Evolutionary conservation across 2,888 invertebrate species (phyloP), one percentile per base, ranked within the genome.

Genomic region (Ophioninae sp.): DNA sequence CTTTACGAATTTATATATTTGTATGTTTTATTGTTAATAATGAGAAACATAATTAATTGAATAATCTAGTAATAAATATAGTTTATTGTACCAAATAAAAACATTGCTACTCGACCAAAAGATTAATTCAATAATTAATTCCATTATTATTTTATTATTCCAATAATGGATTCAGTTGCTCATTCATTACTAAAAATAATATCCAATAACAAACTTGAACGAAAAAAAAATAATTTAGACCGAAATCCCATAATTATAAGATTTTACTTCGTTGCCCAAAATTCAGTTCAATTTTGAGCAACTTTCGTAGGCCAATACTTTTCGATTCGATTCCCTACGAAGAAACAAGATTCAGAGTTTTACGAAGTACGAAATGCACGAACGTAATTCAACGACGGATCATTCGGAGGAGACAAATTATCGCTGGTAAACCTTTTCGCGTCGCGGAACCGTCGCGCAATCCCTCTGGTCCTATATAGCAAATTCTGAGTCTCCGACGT

Each of bases 401-500:
- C 6, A 72, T 59, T 21, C 13, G 21, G 57, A 77, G 59, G 64
- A 73, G 44, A 81, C 78, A 64, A 83, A 85, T 81, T 30, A 30
- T 82, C 74, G 75, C 81, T 84, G 79, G 73, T 84, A 85, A 84
- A 84, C 77, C 82, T 64, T 86, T 85, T 80, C 68, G 50, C 78
- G 69, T 85, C 72, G 56, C 59, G 17, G 44, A 59, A 65, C 50
- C 62, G 64, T 76, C 62, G 41, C 8, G 77, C 20, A 73, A 61
- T 73, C 70, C 41, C 64, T 64, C 13, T 39, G n/a, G 21, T 50
- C n/a, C 56, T 56, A 50, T 13, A 50, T 17, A 75, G 65, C 74
- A 75, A 70, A 75, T 77, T 78, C 41, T 7, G 20, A 59, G 59
- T 74, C 78, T 82, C 75, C 65, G 80, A 75, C 81, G 79, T 79